phyloP scores from a whole-genome alignment of 2,797 vertebrate species.

The Crenichthys baileyi region DNA sequence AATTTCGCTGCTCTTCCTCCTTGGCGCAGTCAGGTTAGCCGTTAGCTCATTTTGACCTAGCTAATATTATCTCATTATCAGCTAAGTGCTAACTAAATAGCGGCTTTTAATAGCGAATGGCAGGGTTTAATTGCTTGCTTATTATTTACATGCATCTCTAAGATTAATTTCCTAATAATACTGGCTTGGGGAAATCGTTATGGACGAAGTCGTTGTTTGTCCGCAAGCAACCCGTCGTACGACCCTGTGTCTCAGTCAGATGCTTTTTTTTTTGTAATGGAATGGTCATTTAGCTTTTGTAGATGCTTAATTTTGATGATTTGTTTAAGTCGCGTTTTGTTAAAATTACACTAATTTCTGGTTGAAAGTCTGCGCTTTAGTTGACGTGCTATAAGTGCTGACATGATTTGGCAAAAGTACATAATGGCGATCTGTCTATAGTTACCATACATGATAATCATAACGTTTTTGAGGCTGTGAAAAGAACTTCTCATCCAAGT shows the following conservation, averaged over 20 bases:
- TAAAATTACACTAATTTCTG: too few species aligned
- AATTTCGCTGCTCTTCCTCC: background rate
- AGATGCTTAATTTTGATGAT: background rate
- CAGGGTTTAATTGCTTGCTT: background rate
- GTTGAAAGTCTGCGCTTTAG: background rate
- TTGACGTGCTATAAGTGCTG: background rate
- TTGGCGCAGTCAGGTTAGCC: background rate
- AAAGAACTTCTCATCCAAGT: background rate
- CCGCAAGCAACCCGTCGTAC: background rate
- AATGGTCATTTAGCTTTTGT: background rate
- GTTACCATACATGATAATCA: background rate
- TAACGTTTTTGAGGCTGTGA: background rate
- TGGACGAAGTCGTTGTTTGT: background rate
- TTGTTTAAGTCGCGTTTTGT: background rate
- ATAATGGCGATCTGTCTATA: background rate
- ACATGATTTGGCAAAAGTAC: conserved; percentile 9
- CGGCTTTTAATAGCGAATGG: accelerated
- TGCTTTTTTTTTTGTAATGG: background rate
- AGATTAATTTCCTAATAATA: background rate
- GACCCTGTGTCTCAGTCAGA: background rate
- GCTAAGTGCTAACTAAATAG: background rate
- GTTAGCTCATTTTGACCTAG: conserved; percentile 24
- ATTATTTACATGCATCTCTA: background rate
- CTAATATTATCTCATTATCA: conserved; percentile 17
- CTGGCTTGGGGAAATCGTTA: background rate